Percentiles rank a stretch among this genome's conserved stretches.
These are phyloP conservation scores for Notothenia rossii DNA, from an alignment of 2,113 vertebrate genomes.

Conservation along the genomic window DNA sequence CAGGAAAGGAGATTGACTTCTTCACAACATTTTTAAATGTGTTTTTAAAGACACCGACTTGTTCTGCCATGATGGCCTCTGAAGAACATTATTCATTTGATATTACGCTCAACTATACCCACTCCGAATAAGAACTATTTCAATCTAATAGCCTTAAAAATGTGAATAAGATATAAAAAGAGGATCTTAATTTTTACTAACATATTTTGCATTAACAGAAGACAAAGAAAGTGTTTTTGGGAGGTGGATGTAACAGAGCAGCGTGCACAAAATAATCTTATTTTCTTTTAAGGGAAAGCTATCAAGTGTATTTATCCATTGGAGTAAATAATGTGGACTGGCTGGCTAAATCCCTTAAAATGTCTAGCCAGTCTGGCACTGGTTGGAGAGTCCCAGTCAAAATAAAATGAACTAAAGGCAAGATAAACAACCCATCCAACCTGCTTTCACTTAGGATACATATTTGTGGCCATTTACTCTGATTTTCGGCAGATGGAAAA, in stretches of 20 bases:
- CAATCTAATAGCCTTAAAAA: conserved; percentile 29
- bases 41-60: conserved; percentile 27
- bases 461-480: conserved; percentile 74
- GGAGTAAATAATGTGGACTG: conserved; percentile 55
- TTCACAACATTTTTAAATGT: conserved; percentile 39
- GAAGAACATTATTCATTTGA: conserved; percentile 26
- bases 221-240: conserved; percentile 3
- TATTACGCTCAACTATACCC: conserved; percentile 23
- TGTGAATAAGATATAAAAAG: conserved; percentile 53
- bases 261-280: conserved; percentile 37
- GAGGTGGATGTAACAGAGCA: conserved; percentile 19
- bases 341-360: conserved; percentile 51
- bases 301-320: conserved; percentile 57
- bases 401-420: conserved; percentile 68
- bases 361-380: conserved; percentile 49
- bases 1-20: not conserved
- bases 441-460: conserved; percentile 73
- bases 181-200: conserved; percentile 18
- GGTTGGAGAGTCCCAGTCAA: conserved; percentile 62
- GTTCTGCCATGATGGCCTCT: conserved; percentile 34
- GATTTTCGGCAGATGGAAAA: conserved; percentile 50
- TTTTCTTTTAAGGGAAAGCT: conserved; percentile 14
- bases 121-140: not conserved
- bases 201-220: conserved; percentile 2
- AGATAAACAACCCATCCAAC: conserved; percentile 64